Conservation (phyloP, 2,888 invertebrate species). For the Synergus gifuensis region DNA sequence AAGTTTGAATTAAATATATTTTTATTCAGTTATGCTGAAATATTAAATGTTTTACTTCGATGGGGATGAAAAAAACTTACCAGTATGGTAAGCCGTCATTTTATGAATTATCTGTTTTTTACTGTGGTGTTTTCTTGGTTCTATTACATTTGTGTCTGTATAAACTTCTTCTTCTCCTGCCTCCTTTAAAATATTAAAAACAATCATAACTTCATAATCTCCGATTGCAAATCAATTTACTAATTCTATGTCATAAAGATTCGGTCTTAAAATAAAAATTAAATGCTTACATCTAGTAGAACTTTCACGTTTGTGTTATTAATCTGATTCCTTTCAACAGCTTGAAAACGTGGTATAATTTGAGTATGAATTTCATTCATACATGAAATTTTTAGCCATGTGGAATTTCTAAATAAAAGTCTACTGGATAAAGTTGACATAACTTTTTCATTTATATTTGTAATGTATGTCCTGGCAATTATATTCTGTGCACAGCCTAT, state of each 20-base stretch:
- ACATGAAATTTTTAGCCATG: not conserved
- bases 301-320: not conserved
- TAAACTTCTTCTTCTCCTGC: not conserved
- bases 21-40: not conserved
- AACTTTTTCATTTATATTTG: not conserved
- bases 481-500: not conserved
- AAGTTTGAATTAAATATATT: not conserved
- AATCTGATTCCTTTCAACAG: not conserved
- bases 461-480: constrained; percentile 6
- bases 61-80: not conserved
- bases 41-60: not conserved
- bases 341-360: not conserved
- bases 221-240: not conserved
- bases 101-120: constrained; percentile 15
- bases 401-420: not conserved
- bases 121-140: not conserved
- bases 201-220: not conserved
- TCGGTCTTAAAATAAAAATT: not conserved
- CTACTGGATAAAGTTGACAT: not conserved
- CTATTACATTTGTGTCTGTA: not conserved
- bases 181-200: not conserved
- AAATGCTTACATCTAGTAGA: not conserved
- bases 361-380: constrained; percentile 19
- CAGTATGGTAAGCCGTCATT: not conserved
- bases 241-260: not conserved